These are phyloP conservation scores for Chelon labrosus DNA, from an alignment of 2,797 vertebrate species.

Conservation along the genomic window DNA sequence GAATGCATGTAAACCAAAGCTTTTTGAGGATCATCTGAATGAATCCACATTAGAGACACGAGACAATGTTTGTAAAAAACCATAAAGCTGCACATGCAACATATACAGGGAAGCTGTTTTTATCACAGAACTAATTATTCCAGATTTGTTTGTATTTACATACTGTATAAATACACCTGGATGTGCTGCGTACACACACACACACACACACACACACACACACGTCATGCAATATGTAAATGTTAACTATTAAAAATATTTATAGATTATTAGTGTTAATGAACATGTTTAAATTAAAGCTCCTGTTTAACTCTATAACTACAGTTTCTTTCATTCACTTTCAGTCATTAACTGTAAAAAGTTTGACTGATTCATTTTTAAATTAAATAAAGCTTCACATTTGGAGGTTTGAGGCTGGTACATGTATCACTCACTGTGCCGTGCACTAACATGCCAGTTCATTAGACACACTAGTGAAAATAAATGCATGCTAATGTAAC, in stretches of 20 bases:
- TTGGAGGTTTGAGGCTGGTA: not conserved
- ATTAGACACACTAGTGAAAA: too few relatives aligned
- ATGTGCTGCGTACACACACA: not conserved
- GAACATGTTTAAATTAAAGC: not conserved
- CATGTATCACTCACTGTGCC: too few relatives aligned
- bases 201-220: not conserved
- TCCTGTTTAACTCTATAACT: not conserved
- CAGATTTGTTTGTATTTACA: not conserved
- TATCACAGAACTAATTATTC: too few relatives aligned
- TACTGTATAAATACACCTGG: not conserved
- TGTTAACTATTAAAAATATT: too few relatives aligned
- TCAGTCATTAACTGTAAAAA: not conserved
- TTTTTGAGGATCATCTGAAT: not conserved
- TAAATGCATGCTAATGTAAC: too few relatives aligned
- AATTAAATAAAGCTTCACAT: not conserved
- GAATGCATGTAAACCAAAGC: not conserved
- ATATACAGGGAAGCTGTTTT: not conserved
- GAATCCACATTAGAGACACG: not conserved
- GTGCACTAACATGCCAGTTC: too few relatives aligned
- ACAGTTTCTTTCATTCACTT: not conserved
- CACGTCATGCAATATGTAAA: not conserved
- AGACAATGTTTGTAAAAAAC: not conserved
- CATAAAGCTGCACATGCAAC: not conserved
- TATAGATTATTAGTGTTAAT: not conserved
- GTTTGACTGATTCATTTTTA: not conserved